Base-by-base conservation (phyloP, 2,888 invertebrate species). In the Busseola fusca region DNA sequence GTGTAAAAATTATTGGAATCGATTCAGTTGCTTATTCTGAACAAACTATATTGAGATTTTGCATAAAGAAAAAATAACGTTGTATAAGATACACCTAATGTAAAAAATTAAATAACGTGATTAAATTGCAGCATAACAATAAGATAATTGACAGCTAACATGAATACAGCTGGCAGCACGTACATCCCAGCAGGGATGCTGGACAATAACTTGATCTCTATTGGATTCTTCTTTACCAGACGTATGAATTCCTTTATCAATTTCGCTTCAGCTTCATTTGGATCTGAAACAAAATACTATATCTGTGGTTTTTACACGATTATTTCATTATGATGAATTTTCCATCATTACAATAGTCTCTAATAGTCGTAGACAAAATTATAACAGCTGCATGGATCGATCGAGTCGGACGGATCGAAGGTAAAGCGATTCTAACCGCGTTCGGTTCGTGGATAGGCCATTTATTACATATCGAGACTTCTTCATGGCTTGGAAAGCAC, bases 161-260 rank as follows among this genome's bases (percentile, higher is more conserved):
- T 30, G 0, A 48, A 0, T 25, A 75, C 9, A 18, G 59, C 16
- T 3, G 75, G 73, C 14, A 75, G 4, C 5, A 73, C 48, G 21
- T 27, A 73, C 45, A 60, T 54, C 30, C 68, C 68, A 59, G 42
- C 45, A 25, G 59, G 9, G 5, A 60, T 14, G 4, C 66, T 73
- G 5, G 76, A 37, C 0, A 30, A 30, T 27, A 71, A 34, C 42
- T 34, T 60, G n/a, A 71, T 71, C 34, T 60, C 50, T n/a, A 52
- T 9, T 5, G 52, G 50, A 52, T 34, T 34, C 4, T 59, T 72
- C 40, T 70, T 70, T 9, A 59, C 14, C 25, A 72, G 12, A 45
- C 66, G 42, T 52, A 73, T 59, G 6, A 73, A 73, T 14, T 64
- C 57, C 7, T 73, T 72, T 18, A 72, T 21, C 21, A 52, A 30